These are phyloP conservation scores for Hydrochoerus hydrochaeris DNA, from an alignment of 2,113 vertebrate genomes.

Conservation along the genomic window DNA sequence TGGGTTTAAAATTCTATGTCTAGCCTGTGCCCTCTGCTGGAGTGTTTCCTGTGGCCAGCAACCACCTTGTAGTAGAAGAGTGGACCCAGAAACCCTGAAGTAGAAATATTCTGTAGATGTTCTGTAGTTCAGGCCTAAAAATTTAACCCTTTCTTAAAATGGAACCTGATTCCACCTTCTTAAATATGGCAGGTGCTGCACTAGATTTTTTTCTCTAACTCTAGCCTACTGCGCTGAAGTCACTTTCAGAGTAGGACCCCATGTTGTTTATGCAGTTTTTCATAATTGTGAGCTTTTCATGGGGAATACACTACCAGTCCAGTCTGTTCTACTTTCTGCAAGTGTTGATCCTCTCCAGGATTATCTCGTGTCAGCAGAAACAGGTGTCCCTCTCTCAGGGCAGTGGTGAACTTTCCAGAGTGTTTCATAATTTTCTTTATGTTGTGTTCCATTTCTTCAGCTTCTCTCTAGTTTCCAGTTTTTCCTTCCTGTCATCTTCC, in stretches of 20 bases:
- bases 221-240: not conserved
- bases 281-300: not conserved
- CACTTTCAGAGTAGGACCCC: not conserved
- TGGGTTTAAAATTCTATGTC: not conserved
- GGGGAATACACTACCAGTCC: not conserved
- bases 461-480: not conserved
- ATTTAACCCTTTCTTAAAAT: not conserved
- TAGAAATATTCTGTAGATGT: not conserved
- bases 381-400: not conserved
- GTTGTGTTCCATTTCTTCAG: not conserved
- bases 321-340: not conserved
- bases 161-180: not conserved
- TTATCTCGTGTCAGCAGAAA: not conserved
- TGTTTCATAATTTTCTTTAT: not conserved
- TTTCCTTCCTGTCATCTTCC: not conserved
- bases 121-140: not conserved
- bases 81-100: not conserved
- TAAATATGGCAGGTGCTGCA: not conserved
- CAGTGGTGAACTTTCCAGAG: not conserved
- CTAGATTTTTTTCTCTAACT: not conserved
- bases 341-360: not conserved
- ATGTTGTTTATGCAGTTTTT: not conserved
- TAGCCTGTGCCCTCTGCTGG: not conserved
- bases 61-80: not conserved
- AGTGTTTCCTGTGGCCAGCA: not conserved